Base-by-base conservation (phyloP, 2,888 invertebrate genomes). In the Diachrysia chrysitis region DNA sequence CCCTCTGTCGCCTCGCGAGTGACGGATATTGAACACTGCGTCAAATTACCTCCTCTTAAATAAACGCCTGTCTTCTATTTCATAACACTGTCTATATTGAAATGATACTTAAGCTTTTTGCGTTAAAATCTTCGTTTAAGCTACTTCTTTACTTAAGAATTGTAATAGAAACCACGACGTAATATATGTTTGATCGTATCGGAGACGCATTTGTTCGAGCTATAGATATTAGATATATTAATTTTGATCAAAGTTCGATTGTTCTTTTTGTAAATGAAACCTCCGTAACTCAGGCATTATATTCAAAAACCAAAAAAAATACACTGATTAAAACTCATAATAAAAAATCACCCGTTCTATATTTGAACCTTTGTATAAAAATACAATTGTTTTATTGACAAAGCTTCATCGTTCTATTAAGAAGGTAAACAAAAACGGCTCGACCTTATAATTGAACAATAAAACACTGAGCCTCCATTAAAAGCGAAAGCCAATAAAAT, bases 401-500 rank as follows among this genome's bases (percentile, higher is more conserved):
- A 48, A 57, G 14, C 21, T 51, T 51, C 21, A 51, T 51, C 56
- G 51, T 69, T 59, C 72, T 64, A 72, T 75, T 59, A 75, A 63
- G 67, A 60, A 67, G 60, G 71, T 74, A 67, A 75, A 71, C 76
- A 76, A 69, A 76, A 79, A 69, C 69, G 72, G 78, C 84, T 76
- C 76, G 79, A 82, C 76, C 81, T 85, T 79, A 87, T 92, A 90
- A 91, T 90, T 90, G 90, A 86, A 88, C 87, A 85, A 90, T 92
- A 91, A 89, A 91, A 89, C 84, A 25, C 83, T 83, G 83, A 90
- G 87, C 87, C 83, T 71, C 82, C 89, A 90, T 91, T 92, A 92
- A 92, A 92, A 85, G 88, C 83, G 85, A 88, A 86, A 83, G 87
- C 85, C 87, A 81, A 90, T 93, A 92, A 92, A 91, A 90, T 90